Evolutionary conservation across 2,888 invertebrate genomes (phyloP), one percentile per base, ranked within the genome.

Genomic region (Allophyes oxyacanthae): DNA sequence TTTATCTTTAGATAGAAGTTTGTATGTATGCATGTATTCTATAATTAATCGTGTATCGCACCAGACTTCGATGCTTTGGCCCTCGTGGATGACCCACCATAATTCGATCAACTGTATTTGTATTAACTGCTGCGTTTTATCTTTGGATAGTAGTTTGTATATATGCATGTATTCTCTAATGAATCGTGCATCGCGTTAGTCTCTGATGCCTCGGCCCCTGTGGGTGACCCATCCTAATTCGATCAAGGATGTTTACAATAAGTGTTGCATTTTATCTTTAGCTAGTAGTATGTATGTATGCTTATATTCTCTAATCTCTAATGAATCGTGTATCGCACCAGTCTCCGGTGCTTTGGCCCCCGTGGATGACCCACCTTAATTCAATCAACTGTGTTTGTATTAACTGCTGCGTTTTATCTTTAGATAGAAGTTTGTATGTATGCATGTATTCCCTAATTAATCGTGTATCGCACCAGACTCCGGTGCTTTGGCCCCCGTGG

Each of bases 41-140:
- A 88, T 90, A 92, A 92, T 93, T 90, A 92, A 92, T 91, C 89
- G 88, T 84, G 87, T 90, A 91, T 91, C 89, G 86, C 73, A 78
- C 64, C 63, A 79, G 80, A 82, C 87, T 84, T 85, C 72, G 58
- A 85, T 84, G 87, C 20, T 20, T 20, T 20, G 20, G 20, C 2
- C 20, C 20, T 20, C 20, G 83, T 80, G 87, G 88, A 90, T 91
- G 91, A 91, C 91, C 91, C 86, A 66, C 70, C 81, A 80, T 86
- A 85, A 88, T 83, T 85, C 80, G 75, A 77, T 87, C 83, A 83
- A 61, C 71, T 79, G 64, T 52, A 49, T 60, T 64, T 63, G 58
- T 62, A 50, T 49, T 20, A 26, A 48, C 53, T 69, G 46, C 50
- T 41, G 49, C 32, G 10, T 46, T 58, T 61, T 61, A 50, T 59